These are phyloP conservation scores for Drosophila subobscura DNA, from an alignment of 1,140 invertebrate genomes.

Conservation along the genomic window DNA sequence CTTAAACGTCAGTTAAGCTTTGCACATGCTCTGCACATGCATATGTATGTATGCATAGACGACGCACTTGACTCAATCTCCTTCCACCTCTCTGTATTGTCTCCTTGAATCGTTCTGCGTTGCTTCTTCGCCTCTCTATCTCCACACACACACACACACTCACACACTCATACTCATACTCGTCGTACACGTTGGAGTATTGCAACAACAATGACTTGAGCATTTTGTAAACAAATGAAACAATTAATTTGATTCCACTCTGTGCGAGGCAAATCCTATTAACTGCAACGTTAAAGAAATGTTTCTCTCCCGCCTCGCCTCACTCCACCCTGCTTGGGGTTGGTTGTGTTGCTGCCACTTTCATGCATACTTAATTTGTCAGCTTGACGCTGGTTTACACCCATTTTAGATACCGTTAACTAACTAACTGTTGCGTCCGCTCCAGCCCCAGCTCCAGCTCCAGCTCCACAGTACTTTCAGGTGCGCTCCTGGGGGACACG, in stretches of 20 bases:
- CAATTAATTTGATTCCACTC: slow-evolving; percentile 76
- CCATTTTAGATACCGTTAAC: slow-evolving; percentile 62
- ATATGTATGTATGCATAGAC: too few species aligned
- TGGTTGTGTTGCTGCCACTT: slow-evolving; percentile 43
- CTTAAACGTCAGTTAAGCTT: slow-evolving; percentile 55
- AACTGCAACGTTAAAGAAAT: slow-evolving; percentile 58
- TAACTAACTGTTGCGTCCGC: slow-evolving; percentile 69
- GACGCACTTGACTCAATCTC: neutral
- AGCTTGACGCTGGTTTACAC: slow-evolving; percentile 63
- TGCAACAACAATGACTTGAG: slow-evolving; percentile 46
- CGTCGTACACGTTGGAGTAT: slow-evolving; percentile 13
- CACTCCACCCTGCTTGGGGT: too few species aligned
- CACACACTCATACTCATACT: neutral
- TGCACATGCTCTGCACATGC: slow-evolving; percentile 1
- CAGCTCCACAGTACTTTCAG: neutral
- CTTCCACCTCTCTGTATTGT: neutral
- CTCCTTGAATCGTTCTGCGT: too few species aligned
- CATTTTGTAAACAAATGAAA: slow-evolving; percentile 71
- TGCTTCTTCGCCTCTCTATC: neutral
- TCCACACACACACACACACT: neutral
- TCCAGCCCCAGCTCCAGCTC: slow-evolving; percentile 1
- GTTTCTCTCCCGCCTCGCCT: neutral
- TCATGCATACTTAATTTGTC: slow-evolving; percentile 79
- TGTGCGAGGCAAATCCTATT: slow-evolving; percentile 67
- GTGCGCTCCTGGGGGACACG: neutral